Base-by-base conservation (phyloP, 2,888 invertebrate genomes). In the Microctonus aethiopoides region DNA sequence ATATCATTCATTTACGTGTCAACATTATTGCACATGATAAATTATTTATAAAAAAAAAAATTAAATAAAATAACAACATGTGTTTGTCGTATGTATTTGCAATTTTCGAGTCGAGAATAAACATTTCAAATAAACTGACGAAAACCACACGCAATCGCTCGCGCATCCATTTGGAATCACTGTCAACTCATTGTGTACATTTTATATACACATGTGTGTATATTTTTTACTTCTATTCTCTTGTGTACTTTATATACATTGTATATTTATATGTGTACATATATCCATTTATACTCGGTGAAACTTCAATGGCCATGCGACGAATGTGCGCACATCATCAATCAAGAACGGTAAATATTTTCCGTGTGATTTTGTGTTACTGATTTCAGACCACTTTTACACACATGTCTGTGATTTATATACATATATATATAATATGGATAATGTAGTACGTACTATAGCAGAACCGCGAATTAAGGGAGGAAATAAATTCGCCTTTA, bases 391-490 rank as follows among this genome's bases (percentile, higher is more conserved):
- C 59, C 65, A 74, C 65, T 75, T 71, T 70, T 59, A 67, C 60
- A 71, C 75, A 75, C 61, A 73, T 75, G 75, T 62, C 62, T 36
- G 52, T 75, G 73, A 75, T 75, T 75, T 73, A 75, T 73, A 67
- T 66, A 39, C 62, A 54, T 63, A 29, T 29, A 29, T 29, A 29
- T 29, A 29, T 7, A n/a, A n/a, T n/a, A n/a, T n/a, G n/a, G n/a
- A n/a, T n/a, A n/a, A 29, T 29, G 7, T 29, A 29, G 29, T 29
- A 29, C 62, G 63, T 71, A 52, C 74, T n/a, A n/a, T 73, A 79
- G 76, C 75, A 75, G 74, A 76, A 75, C 76, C 78, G 67, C 77
- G 81, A 79, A 79, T 80, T 80, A 80, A 80, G 79, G 71, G 75
- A n/a, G 74, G 68, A 72, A 72, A 76, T 80, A 80, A 79, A 80